These are phyloP conservation scores for Choreutis nemorana DNA, from an alignment of 2,888 invertebrate genomes.

Conservation along the genomic window DNA sequence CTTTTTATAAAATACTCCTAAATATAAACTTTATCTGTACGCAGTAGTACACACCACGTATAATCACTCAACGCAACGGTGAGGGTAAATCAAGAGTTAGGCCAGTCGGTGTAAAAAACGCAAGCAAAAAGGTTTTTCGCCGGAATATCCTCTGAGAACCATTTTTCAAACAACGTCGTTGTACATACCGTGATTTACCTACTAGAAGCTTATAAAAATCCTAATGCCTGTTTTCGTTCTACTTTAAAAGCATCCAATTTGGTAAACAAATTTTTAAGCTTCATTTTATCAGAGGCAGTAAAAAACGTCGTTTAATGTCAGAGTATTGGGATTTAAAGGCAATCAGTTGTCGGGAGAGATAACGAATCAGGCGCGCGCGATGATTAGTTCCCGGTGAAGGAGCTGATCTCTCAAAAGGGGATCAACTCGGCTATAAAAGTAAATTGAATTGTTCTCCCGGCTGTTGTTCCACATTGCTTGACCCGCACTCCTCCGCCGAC, in stretches of 20 bases:
- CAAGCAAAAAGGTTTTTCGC: constrained; percentile 31
- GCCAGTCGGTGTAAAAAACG: constrained; percentile 21
- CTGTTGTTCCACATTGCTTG: constrained; percentile 36
- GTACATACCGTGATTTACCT: constrained; percentile 44
- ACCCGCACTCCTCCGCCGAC: too few relatives aligned
- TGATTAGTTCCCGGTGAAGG: constrained; percentile 19
- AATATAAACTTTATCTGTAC: too few relatives aligned
- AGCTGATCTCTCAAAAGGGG: constrained; percentile 43
- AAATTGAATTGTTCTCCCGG: constrained; percentile 59
- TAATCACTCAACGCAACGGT: too few relatives aligned
- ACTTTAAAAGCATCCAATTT: too few relatives aligned
- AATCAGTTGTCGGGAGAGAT: constrained; percentile 29
- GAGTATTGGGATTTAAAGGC: constrained; percentile 30
- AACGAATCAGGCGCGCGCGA: constrained; percentile 30
- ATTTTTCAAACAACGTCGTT: constrained; percentile 48
- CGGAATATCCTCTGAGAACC: constrained; percentile 37
- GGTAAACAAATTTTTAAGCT: too few relatives aligned
- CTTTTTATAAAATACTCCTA: too few relatives aligned
- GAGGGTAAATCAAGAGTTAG: too few relatives aligned
- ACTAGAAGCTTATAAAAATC: constrained; percentile 14
- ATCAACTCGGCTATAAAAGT: constrained; percentile 54
- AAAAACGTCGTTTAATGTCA: too few relatives aligned
- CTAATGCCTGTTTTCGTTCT: too few relatives aligned
- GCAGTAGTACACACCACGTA: too few relatives aligned
- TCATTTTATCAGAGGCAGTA: too few relatives aligned